Evolutionary conservation across 2,113 vertebrate species (phyloP), one percentile per base, ranked within the genome.

Genomic region (Petrocephalus microphthalmus): DNA sequence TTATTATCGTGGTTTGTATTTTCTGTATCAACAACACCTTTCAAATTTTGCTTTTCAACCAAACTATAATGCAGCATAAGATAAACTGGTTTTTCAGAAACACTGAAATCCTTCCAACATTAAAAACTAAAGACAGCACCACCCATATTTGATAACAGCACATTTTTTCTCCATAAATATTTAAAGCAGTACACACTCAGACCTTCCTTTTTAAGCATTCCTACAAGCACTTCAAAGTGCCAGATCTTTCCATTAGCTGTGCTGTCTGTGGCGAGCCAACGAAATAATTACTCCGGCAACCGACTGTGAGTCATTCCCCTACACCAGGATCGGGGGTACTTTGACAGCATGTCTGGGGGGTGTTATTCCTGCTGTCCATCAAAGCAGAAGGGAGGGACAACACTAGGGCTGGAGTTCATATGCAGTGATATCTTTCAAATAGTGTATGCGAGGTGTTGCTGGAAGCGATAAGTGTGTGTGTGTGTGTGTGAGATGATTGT

Each of bases 121-220:
- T n/a, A 71, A 87, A 87, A 29, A 71, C 60, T 78, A 60, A 74
- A 49, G 49, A 53, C 45, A 78, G 51, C 13, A 78, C 87, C 64
- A 20, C 45, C 47, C 64, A 33, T 29, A 52, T 78, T 87, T 78
- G 64, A 52, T 87, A 49, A 74, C 87, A 33, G 47, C 67, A 87
- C 25, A 78, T 78, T 87, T 87, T 87, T 53, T 78, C 22, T 2
- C 51, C 20, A 88, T 88, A 53, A 88, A 88, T 82, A 88, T 88
- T 88, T 88, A 82, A 88, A 88, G 29, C 71, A 22, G 87, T 42
- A 82, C 87, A 88, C 51, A 82, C 33, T 52, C 49, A 15, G 51
- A 33, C 20, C 67, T n/a, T 25, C 71, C 74, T 78, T 81, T 64
- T 74, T 37, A 19, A 88, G 45, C 64, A 82, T 33, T 82, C 87